Conservation (phyloP, 1,140 invertebrate genomes). For the Dolichoris vasculosae region DNA sequence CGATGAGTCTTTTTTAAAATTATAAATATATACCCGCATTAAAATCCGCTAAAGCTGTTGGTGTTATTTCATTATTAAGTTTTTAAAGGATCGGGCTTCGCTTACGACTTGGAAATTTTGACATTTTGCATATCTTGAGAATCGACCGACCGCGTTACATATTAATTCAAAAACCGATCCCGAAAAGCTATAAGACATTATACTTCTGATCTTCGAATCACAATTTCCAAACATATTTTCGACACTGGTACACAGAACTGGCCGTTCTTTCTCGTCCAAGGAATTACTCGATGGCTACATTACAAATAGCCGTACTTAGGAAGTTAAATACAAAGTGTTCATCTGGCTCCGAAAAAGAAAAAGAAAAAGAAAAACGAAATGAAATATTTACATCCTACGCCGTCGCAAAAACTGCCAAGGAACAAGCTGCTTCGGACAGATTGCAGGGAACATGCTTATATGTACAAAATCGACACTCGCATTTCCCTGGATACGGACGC, state of each 20-base stretch:
- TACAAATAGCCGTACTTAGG: slow-evolving; percentile 5
- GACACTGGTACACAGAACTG: too few relatives aligned
- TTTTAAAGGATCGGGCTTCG: neutral
- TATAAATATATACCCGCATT: neutral
- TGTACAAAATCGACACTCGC: slow-evolving; percentile 9
- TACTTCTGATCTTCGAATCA: too few relatives aligned
- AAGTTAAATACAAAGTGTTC: slow-evolving; percentile 18
- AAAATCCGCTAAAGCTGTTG: neutral
- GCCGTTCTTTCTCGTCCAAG: too few relatives aligned
- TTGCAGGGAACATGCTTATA: neutral
- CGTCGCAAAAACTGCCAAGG: neutral
- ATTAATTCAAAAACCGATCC: neutral
- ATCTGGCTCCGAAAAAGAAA: neutral
- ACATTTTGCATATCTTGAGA: neutral
- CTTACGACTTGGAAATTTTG: neutral
- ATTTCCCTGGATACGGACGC: neutral
- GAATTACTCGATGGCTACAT: neutral
- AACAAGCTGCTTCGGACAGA: slow-evolving; percentile 1
- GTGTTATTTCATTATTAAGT: neutral
- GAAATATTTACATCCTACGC: neutral
- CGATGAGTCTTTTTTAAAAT: slow-evolving; percentile 6
- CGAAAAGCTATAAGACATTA: too few relatives aligned
- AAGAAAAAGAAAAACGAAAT: neutral
- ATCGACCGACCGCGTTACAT: neutral
- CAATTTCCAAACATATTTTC: too few relatives aligned